These are phyloP conservation scores for Argyra leucocephala DNA, from an alignment of 2,888 invertebrate species.

Conservation along the genomic window DNA sequence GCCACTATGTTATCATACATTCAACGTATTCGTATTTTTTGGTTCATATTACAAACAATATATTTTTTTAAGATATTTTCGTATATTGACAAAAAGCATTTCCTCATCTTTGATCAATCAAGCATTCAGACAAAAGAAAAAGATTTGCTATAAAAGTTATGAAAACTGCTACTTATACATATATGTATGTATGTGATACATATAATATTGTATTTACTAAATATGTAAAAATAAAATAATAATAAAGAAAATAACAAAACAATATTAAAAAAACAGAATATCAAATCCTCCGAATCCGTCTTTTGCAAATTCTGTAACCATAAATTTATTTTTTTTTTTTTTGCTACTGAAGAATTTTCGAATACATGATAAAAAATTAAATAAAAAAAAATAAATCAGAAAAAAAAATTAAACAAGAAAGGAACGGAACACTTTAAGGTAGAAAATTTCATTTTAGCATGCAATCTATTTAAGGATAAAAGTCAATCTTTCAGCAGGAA, in stretches of 20 bases:
- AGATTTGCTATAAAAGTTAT: not conserved
- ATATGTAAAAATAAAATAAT: not conserved
- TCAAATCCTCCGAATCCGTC: not conserved
- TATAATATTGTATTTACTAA: not conserved
- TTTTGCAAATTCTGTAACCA: not conserved
- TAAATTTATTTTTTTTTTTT: not conserved
- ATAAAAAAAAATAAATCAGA: not conserved
- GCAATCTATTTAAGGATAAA: conserved; percentile 1
- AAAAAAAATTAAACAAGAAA: not conserved
- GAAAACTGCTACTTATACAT: not conserved
- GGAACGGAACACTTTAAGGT: not conserved
- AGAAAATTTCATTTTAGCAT: conserved; percentile 1
- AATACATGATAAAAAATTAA: not conserved
- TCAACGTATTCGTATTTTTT: no score
- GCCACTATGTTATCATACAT: no score
- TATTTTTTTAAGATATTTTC: not conserved
- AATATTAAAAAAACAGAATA: not conserved
- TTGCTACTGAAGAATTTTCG: not conserved
- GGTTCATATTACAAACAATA: no score
- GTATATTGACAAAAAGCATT: not conserved
- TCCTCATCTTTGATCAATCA: conserved; percentile 1
- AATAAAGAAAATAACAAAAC: not conserved
- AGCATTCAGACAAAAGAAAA: not conserved
- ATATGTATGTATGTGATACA: not conserved
- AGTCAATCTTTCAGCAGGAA: conserved; percentile 1